Conservation (phyloP, 1,140 invertebrate species). For the Caenorhabditis remanei region DNA sequence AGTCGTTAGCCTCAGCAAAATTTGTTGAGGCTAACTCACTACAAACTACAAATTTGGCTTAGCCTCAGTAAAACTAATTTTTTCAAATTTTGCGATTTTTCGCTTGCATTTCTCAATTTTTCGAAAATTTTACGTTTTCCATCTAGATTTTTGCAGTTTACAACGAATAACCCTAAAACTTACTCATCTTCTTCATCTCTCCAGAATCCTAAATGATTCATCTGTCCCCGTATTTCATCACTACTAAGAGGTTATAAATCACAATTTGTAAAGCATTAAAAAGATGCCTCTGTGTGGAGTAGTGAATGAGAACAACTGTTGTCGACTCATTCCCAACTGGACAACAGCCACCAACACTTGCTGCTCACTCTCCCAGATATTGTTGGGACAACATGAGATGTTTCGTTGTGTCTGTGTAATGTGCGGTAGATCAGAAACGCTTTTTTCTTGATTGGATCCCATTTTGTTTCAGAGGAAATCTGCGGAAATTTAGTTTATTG, state of each 20-base stretch:
- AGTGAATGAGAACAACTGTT: constrained; percentile 13
- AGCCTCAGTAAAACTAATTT: no score
- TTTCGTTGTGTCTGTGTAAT: neutral
- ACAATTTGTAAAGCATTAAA: constrained; percentile 45
- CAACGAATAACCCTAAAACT: no score
- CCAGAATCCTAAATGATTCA: neutral
- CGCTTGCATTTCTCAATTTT: no score
- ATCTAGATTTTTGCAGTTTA: no score
- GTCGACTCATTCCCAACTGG: constrained; percentile 3
- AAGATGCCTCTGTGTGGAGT: neutral
- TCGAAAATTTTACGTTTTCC: neutral
- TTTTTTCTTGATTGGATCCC: no score
- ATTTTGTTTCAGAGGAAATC: no score
- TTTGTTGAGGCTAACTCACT: no score
- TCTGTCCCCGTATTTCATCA: constrained; percentile 13
- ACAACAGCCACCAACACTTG: neutral
- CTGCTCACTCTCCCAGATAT: neutral
- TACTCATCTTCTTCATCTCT: neutral
- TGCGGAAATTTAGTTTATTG: no score
- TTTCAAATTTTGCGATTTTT: no score
- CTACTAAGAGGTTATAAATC: constrained; percentile 27
- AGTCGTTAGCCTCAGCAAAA: neutral
- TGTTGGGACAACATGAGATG: neutral
- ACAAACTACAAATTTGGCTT: no score
- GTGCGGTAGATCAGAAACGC: no score